phyloP scores from a whole-genome alignment of 2,797 vertebrate genomes.

The Phrynocephalus forsythii region DNA sequence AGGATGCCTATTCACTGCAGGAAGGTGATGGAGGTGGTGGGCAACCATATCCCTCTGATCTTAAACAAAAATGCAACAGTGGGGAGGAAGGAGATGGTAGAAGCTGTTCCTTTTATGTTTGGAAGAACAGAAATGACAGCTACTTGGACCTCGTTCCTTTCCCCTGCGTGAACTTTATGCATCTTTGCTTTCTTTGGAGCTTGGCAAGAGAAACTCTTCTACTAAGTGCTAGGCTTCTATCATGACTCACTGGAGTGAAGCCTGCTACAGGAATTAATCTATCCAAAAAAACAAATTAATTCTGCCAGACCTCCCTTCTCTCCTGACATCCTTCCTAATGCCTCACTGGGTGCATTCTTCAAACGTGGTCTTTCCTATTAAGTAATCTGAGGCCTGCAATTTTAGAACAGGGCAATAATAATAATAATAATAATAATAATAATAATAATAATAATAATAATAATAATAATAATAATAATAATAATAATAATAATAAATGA shows the following conservation, averaged over 20 bases:
- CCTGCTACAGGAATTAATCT: background rate
- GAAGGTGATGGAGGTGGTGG: background rate
- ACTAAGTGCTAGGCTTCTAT: background rate
- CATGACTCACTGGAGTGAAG: constrained; percentile 13
- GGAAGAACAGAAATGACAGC: background rate
- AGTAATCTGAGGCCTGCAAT: background rate
- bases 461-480: no score
- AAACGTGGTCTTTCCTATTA: background rate
- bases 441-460: no score
- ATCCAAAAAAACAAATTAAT: constrained; percentile 23
- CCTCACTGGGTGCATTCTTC: constrained; percentile 3
- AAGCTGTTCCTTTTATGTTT: background rate
- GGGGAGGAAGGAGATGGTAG: fast-evolving
- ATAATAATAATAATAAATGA: no score
- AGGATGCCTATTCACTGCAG: background rate
- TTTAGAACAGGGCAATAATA: background rate
- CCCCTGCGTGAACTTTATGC: background rate
- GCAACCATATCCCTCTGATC: background rate
- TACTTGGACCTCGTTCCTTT: background rate
- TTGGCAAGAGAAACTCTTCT: constrained; percentile 1
- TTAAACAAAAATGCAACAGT: background rate
- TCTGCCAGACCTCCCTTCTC: background rate
- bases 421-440: background rate
- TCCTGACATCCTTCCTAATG: constrained; percentile 6
- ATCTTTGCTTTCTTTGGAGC: background rate